Evolutionary conservation across 2,797 vertebrate species (phyloP), one percentile per base, ranked within the genome.

Genomic region (Aotus griseimembra): DNA sequence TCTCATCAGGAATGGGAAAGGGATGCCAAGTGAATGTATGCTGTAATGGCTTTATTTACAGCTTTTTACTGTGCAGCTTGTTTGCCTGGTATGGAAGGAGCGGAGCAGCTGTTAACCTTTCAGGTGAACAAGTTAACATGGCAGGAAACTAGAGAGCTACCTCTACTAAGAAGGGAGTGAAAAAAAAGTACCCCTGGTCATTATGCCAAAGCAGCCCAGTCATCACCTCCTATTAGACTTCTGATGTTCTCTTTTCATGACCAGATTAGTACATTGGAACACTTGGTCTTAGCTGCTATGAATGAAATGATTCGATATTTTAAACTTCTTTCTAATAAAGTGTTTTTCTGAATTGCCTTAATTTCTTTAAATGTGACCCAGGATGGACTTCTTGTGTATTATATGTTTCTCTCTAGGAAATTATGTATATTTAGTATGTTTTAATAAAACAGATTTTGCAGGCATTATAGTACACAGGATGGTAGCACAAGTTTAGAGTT

Each of bases 81-180:
- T 94, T 93, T 96, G 58, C 67, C 61, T 96, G 75, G 87, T 90
- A 7, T 85, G 72, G 67, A 79, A 87, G n/a, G 77, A 83, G 44
- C 90, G 10, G 61, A 87, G 93, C 81, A 97, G 87, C 44, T 95
- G 58, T 96, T 94, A 94, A 87, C 67, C 11, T 95, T 88, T 83
- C 57, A 28, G 30, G 30, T 75, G 70, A 92, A 94, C 90, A 96
- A 96, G 81, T 28, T 4, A 82, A 88, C 39, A 41, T 92, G 88
- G 55, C 57, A 79, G 96, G 76, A 72, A 57, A 84, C 36, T 79
- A 48, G 19, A 39, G 76, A 87, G n/a, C 52, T 95, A 30, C 70
- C 26, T 94, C 19, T 79, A 36, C 28, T 70, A 33, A 95, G 48
- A 92, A 13, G 58, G 19, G 11, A 46, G 58, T 61, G 52, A 77